Percentiles rank a stretch among this genome's conserved stretches.
Conservation (phyloP, 2,888 invertebrate species). For the Tetanocera ferruginea region DNA sequence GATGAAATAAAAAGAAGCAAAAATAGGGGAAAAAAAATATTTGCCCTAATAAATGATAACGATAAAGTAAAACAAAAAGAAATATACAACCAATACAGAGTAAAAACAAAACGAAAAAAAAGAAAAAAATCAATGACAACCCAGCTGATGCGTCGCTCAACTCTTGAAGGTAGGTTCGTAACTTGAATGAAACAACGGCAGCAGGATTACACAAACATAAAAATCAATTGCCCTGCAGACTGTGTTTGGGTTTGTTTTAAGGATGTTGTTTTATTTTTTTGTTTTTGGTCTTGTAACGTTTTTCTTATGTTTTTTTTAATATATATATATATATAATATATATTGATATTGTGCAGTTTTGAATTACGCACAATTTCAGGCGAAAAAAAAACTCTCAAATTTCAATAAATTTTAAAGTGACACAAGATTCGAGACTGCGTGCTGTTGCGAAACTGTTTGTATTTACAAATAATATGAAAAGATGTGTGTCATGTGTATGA, state of each 20-base stretch:
- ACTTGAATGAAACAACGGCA: background rate
- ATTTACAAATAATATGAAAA: no score
- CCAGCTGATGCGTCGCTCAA: background rate
- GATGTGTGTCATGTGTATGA: no score
- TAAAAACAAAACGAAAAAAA: background rate
- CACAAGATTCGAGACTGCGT: no score
- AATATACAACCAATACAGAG: background rate
- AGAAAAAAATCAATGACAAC: background rate
- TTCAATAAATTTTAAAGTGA: no score
- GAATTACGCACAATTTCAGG: background rate
- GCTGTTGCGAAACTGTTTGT: no score
- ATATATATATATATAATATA: no score
- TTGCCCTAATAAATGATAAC: background rate
- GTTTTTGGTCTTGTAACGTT: background rate
- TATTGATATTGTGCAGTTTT: background rate
- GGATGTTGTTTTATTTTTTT: background rate
- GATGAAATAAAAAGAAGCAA: background rate
- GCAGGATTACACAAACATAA: constrained; percentile 4
- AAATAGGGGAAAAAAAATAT: background rate
- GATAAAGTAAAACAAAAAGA: background rate
- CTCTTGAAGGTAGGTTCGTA: no score
- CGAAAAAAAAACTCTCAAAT: no score
- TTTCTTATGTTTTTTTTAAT: background rate
- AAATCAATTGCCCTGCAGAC: constrained; percentile 33
- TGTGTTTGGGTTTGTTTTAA: background rate